Conservation (phyloP, 2,113 vertebrate species). For the Xyliphius kryptos region DNA sequence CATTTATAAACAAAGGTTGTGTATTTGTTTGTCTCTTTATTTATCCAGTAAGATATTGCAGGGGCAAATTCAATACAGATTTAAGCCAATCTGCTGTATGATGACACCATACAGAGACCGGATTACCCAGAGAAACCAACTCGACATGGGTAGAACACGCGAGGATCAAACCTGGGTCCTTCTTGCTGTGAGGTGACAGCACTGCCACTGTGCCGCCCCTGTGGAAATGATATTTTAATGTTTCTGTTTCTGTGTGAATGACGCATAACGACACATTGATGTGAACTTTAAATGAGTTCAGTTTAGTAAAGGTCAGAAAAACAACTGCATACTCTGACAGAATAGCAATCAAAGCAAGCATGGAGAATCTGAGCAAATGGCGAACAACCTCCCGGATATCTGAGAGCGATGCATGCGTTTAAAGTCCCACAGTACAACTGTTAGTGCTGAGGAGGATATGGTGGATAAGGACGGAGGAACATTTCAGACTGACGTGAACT, state of each 20-base stretch:
- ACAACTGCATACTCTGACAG: background rate
- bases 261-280: background rate
- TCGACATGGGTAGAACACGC: background rate
- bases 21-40: background rate
- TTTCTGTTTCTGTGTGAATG: too few species aligned
- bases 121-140: background rate
- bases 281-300: background rate
- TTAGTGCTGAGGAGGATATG: background rate
- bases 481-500: background rate
- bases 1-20: background rate
- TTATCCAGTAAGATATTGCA: too few species aligned
- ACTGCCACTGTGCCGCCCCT: too few species aligned
- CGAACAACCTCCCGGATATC: background rate
- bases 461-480: background rate
- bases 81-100: background rate
- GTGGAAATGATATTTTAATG: too few species aligned
- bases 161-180: background rate
- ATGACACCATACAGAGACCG: background rate
- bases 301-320: conserved; percentile 15
- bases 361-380: background rate
- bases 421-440: background rate
- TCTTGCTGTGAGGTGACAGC: too few species aligned
- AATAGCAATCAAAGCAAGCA: background rate
- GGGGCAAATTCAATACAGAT: too few species aligned
- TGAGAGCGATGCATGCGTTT: background rate